A percentile compares a stretch with the other conserved stretches of the same genome.
phyloP scores from a whole-genome alignment of 2,888 invertebrate species.

The Lasioglossum figueresi region DNA sequence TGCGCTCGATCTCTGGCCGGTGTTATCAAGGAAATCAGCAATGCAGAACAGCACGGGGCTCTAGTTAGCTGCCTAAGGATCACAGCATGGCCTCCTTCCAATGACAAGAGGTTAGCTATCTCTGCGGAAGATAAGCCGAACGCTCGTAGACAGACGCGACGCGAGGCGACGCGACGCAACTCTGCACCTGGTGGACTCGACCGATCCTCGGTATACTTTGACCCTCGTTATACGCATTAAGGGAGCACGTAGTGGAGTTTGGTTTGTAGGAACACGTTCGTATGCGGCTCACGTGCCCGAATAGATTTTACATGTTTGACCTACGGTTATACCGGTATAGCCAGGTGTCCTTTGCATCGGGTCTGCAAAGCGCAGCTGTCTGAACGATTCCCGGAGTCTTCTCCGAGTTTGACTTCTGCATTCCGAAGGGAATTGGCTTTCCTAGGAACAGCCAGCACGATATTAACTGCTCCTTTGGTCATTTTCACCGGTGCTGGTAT shows the following conservation, averaged over 20 bases:
- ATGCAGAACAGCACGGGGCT: conserved; percentile 22
- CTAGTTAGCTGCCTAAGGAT: conserved; percentile 38
- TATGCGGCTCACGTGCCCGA: conserved; percentile 72
- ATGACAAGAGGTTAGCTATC: conserved; percentile 31
- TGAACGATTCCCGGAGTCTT: neutral
- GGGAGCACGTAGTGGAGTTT: conserved; percentile 58
- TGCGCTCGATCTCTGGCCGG: neutral
- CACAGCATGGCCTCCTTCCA: conserved; percentile 16
- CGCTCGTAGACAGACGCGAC: neutral
- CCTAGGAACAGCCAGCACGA: neutral
- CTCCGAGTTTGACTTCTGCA: conserved; percentile 32
- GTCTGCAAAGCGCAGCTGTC: conserved; percentile 45
- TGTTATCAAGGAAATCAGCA: conserved; percentile 13
- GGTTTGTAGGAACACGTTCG: conserved; percentile 58
- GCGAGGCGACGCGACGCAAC: conserved; percentile 25
- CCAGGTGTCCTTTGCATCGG: conserved; percentile 40
- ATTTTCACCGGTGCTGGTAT: too few relatives aligned
- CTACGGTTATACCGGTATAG: conserved; percentile 61
- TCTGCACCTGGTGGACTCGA: conserved; percentile 52
- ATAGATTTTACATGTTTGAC: conserved; percentile 80
- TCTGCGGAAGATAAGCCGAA: conserved; percentile 34
- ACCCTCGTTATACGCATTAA: conserved; percentile 67
- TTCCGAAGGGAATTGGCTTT: neutral
- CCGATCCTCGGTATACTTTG: conserved; percentile 53
- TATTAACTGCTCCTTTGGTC: neutral